Conservation (phyloP, 2,888 invertebrate species). For the Rhopalosiphum nymphaeae region DNA sequence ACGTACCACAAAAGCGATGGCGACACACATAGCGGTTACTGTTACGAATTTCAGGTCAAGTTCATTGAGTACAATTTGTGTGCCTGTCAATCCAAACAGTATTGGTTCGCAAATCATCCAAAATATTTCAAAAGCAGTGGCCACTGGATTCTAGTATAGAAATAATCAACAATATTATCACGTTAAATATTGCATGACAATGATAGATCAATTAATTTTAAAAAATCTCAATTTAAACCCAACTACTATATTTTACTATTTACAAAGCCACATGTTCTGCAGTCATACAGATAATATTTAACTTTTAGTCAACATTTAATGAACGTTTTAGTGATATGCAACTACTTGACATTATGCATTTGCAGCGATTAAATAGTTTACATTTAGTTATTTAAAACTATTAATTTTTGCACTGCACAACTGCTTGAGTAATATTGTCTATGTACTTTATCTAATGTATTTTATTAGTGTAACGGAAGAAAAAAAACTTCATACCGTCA, state of each 20-base stretch:
- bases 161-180: background rate
- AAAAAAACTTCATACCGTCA: background rate
- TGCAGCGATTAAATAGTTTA: background rate
- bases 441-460: too few species aligned
- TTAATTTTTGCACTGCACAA: background rate
- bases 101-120: constrained; percentile 98
- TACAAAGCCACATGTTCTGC: background rate
- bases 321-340: background rate
- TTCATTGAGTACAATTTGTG: constrained; percentile 85
- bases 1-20: constrained; percentile 75
- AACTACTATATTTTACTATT: background rate
- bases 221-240: background rate
- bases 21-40: constrained; percentile 79
- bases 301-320: background rate
- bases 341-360: background rate
- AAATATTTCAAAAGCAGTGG: constrained; percentile 89
- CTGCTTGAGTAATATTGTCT: background rate
- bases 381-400: background rate
- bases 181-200: background rate
- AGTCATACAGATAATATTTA: too few species aligned
- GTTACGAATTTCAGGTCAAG: constrained; percentile 79
- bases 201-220: background rate
- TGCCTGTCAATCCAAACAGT: constrained; percentile 92
- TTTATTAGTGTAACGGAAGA: background rate
- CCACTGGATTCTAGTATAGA: constrained; percentile 79